Evolutionary conservation across 1,140 invertebrate genomes (phyloP), one percentile per base, ranked within the genome.

Genomic region (Probaryconus sp.): DNA sequence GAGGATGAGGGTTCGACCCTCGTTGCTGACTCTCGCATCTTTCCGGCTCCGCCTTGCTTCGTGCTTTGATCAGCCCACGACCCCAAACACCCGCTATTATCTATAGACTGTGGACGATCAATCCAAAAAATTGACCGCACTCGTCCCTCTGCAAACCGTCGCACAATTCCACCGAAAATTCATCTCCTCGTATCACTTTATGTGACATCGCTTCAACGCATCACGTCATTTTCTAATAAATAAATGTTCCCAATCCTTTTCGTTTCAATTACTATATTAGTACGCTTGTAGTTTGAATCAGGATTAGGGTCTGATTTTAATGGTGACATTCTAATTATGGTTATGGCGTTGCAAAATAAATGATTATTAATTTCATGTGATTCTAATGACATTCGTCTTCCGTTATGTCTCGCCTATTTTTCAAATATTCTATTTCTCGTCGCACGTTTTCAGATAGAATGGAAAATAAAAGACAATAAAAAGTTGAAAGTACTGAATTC

Each of bases 1-100:
- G 69, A 77, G 70, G 60, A 73, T 73, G 76, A 82, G 79, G 77
- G 81, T 79, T 65, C 74, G 65, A 81, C 81, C 79, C 79, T 83
- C 75, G 75, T 65, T 80, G 77, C 77, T 83, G 80, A 82, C 79
- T 82, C 79, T 84, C 76, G 76, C 76, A 79, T 80, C 79, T 79
- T 81, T 78, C 73, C 75, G 74, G 55, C 77, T 78, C 78, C 79
- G 77, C 78, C 80, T 81, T 70, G 73, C 73, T 79, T 76, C 75
- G 77, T 76, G 76, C 70, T 77, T 79, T 78, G 79, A 78, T 77
- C 79, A 78, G 65, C 71, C 77, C 64, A 78, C 82, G 76, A 78
- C 78, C 77, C 76, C 70, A 79, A 81, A 80, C 77, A 84, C 63
- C 70, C 79, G 64, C 78, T 80, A 82, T 81, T 84, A 83, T 76